Conservation (phyloP, 1,140 invertebrate genomes). For the Drosophila setifemur region DNA sequence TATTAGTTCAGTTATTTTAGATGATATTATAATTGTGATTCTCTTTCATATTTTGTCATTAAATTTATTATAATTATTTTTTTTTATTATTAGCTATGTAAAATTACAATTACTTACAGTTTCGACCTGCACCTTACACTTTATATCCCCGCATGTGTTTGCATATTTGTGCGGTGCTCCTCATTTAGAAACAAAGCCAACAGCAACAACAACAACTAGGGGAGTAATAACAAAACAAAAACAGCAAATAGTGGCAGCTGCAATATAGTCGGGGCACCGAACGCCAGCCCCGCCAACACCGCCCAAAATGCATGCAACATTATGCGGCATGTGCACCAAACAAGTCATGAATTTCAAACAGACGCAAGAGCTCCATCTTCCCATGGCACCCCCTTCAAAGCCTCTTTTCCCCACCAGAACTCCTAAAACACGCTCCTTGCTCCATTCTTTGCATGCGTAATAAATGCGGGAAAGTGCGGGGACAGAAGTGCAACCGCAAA, state of each 20-base stretch:
- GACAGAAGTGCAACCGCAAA: slow-evolving; percentile 36
- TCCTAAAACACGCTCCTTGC: slow-evolving; percentile 9
- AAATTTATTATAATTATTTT: no score
- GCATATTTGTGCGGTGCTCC: slow-evolving; percentile 58
- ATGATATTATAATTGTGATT: not conserved
- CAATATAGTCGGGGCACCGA: slow-evolving; percentile 51
- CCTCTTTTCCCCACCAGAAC: not conserved
- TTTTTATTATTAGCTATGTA: not conserved
- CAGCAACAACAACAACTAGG: slow-evolving; percentile 20
- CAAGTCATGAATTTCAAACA: slow-evolving; percentile 80
- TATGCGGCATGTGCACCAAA: slow-evolving; percentile 79
- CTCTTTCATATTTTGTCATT: no score
- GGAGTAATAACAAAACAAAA: slow-evolving; percentile 21
- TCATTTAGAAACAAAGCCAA: slow-evolving; percentile 63
- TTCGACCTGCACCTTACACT: not conserved
- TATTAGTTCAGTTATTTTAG: no score
- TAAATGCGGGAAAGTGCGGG: slow-evolving; percentile 37
- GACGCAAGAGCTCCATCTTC: slow-evolving; percentile 24
- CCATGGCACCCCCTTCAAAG: not conserved
- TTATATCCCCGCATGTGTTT: slow-evolving; percentile 13
- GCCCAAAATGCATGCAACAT: slow-evolving; percentile 71
- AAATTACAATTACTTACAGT: not conserved
- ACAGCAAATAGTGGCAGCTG: slow-evolving; percentile 54
- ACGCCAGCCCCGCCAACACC: slow-evolving; percentile 6
- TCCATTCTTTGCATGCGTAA: slow-evolving; percentile 77